phyloP scores from a whole-genome alignment of 1,140 invertebrate genomes.

The Andricus grossulariae region DNA sequence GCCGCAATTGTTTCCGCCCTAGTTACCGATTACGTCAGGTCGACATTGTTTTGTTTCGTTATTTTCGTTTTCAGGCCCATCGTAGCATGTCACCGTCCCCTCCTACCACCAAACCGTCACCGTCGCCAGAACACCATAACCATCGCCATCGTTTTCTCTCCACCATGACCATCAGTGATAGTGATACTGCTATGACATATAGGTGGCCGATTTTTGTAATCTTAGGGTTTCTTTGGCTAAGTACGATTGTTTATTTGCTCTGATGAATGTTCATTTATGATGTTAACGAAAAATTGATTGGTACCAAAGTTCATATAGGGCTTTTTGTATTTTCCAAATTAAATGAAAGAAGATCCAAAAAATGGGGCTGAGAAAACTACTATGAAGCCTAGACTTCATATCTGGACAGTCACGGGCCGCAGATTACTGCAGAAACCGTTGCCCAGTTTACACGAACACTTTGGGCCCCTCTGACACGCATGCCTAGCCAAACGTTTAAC shows the following conservation, averaged over 20 bases:
- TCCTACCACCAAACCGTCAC: conserved; percentile 40
- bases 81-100: conserved; percentile 71
- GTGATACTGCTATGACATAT: too few species aligned
- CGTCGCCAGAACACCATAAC: conserved; percentile 32
- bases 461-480: conserved; percentile 64
- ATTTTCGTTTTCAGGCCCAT: conserved; percentile 75
- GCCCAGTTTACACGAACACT: conserved; percentile 32
- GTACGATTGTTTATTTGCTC: too few species aligned
- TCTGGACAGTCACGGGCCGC: neutral
- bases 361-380: too few species aligned
- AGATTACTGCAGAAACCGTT: conserved; percentile 6
- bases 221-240: too few species aligned
- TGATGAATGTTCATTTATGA: too few species aligned
- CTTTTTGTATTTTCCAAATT: too few species aligned
- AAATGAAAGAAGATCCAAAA: too few species aligned
- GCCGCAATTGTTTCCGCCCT: conserved; percentile 75
- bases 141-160: conserved; percentile 48
- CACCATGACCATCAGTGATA: conserved; percentile 37
- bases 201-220: too few species aligned
- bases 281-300: too few species aligned
- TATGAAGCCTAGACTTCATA: too few species aligned
- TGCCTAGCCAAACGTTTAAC: conserved; percentile 72
- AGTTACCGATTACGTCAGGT: conserved; percentile 72
- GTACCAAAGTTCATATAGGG: too few species aligned
- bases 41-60: conserved; percentile 74